Base-by-base conservation (phyloP, 23 tunicate species). In the Halocynthia aurantium region DNA sequence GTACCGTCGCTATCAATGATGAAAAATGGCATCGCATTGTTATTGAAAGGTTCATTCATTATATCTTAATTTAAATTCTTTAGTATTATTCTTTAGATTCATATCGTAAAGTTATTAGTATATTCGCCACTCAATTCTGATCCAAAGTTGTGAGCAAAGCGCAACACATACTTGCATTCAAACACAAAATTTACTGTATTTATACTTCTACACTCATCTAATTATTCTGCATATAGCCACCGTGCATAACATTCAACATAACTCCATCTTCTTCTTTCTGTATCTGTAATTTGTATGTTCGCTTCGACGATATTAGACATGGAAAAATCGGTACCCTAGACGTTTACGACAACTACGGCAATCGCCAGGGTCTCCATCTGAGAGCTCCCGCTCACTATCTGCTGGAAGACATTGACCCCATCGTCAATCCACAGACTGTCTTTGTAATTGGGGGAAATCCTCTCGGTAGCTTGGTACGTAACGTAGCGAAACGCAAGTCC, bases 21-120 rank as follows among this genome's bases (percentile, higher is more conserved):
- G 81, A 70, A 44, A 44, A 52, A 9, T 88, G 95, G 95, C 84
- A 83, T 69, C 66, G 53, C 61, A 83, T 88, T 51, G 76, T 50
- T 20, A 73, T 88, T 53, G 82, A 65, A 66, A 83, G 95, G 95
- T 88, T 10, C 51, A 81, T 70, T 18, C 1, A n/a, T 0, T 8
- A 44, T 18, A 68, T 44, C 12, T 44, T 68, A 4, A 31, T 31
- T 31, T 31, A 31, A 31, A 31, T 31, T 0, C 44, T 31, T 31
- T 0, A 31, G 44, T 31, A 31, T 31, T 31, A 31, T 31, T 31
- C 44, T 31, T 4, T 31, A 31, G 44, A 31, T 4, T 31, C 44
- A 31, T 31, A 31, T 31, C 4, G 44, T 31, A 31, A 31, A 31
- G 44, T 31, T 31, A 1, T 31, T 31, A 31, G 44, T 31, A 31